These are phyloP conservation scores for Folsomia candida DNA, from an alignment of 2,888 invertebrate genomes.

Conservation along the genomic window DNA sequence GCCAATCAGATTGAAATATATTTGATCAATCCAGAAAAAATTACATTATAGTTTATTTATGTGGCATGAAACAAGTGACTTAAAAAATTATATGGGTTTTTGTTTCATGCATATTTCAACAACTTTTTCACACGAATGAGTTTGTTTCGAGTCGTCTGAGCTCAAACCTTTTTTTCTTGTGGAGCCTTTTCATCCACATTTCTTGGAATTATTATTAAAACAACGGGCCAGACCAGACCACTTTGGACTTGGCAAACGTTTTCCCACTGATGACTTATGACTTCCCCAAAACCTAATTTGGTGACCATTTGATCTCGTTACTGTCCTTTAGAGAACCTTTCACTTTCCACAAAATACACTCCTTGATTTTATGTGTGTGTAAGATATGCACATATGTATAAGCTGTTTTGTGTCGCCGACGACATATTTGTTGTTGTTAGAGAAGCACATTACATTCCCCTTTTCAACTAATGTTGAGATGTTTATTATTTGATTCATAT, in stretches of 20 bases:
- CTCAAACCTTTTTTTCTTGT: not conserved
- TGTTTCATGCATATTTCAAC: no score
- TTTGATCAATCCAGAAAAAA: no score
- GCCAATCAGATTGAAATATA: no score
- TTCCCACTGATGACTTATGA: not conserved
- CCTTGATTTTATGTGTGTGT: not conserved
- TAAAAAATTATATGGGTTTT: no score
- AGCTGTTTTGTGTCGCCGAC: not conserved
- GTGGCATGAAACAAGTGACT: no score
- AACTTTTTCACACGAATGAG: not conserved
- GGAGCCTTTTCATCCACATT: not conserved
- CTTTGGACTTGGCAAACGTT: not conserved
- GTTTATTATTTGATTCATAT: not conserved
- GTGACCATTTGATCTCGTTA: not conserved
- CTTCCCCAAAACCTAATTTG: no score
- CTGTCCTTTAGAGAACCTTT: not conserved
- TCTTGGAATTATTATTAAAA: constrained; percentile 6
- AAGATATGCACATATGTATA: not conserved
- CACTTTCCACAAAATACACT: not conserved
- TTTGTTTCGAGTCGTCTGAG: no score
- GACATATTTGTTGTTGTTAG: not conserved
- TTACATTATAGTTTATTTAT: no score
- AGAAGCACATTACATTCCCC: not conserved
- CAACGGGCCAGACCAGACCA: no score
- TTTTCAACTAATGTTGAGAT: no score